Percentiles rank a stretch among this genome's conserved stretches.
These are phyloP conservation scores for Agrilus biguttatus DNA, from an alignment of 2,888 invertebrate species.

Conservation along the genomic window DNA sequence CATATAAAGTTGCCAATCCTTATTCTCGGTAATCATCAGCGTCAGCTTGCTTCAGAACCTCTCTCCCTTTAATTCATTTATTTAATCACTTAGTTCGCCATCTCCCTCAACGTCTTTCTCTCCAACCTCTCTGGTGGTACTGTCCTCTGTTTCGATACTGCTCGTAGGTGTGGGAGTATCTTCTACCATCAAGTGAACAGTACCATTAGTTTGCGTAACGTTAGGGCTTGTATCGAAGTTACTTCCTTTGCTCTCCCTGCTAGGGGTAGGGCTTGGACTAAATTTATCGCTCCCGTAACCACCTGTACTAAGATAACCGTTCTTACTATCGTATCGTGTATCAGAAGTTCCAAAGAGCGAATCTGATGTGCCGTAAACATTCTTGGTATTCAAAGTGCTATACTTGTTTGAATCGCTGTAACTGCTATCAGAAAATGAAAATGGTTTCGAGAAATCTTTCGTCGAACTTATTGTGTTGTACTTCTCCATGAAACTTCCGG, in stretches of 20 bases:
- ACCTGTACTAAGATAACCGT: slow-evolving; percentile 20
- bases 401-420: slow-evolving; percentile 16
- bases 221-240: slow-evolving; percentile 21
- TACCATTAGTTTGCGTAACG: slow-evolving; percentile 14
- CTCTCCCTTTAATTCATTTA: slow-evolving; percentile 12
- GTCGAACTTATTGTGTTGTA: slow-evolving; percentile 27
- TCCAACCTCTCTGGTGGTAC: slow-evolving; percentile 36
- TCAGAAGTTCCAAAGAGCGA: slow-evolving; percentile 15
- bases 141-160: slow-evolving; percentile 43
- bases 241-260: slow-evolving; percentile 12
- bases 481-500: slow-evolving; percentile 20
- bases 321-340: slow-evolving; percentile 19
- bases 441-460: slow-evolving; percentile 24
- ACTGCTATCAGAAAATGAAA: slow-evolving; percentile 16
- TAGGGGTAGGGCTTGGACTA: slow-evolving; percentile 16
- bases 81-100: slow-evolving; percentile 42
- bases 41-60: neutral
- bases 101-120: slow-evolving; percentile 42
- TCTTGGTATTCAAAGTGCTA: slow-evolving; percentile 17
- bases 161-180: slow-evolving; percentile 43
- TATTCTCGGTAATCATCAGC: too few relatives aligned
- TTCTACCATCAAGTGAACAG: slow-evolving; percentile 22
- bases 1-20: too few relatives aligned
- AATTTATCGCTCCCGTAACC: slow-evolving; percentile 21
- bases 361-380: slow-evolving; percentile 16